Percentiles rank a stretch among this genome's conserved stretches.
Evolutionary conservation across 2,797 vertebrate species (phyloP).

Genomic region (Luscinia megarhynchos): DNA sequence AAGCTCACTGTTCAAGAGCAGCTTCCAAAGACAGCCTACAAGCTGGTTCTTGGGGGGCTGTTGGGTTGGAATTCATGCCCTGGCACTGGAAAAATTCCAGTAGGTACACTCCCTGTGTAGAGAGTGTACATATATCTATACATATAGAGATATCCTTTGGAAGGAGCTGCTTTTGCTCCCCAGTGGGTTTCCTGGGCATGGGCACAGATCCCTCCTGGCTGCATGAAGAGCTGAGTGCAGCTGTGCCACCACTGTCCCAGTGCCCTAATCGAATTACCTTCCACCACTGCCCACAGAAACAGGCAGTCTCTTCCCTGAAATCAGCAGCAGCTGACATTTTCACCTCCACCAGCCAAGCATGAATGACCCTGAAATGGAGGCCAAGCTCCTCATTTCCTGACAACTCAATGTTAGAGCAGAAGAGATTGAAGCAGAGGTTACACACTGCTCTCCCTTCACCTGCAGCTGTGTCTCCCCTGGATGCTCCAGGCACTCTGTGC

Average conservation of each 20-base stretch:
- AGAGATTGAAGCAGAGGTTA: not conserved
- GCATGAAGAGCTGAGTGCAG: not conserved
- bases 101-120: not conserved
- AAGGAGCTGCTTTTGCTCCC: not conserved
- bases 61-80: not conserved
- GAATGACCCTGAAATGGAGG: not conserved
- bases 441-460: not conserved
- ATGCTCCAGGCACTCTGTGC: fast-evolving
- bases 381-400: not conserved
- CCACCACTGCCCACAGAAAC: not conserved
- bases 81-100: not conserved
- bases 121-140: not conserved
- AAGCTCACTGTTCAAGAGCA: not conserved
- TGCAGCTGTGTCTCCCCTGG: not conserved
- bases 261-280: not conserved
- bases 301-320: not conserved
- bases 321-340: not conserved
- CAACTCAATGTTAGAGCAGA: not conserved
- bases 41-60: not conserved
- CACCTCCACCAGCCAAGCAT: not conserved
- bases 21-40: not conserved
- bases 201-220: not conserved
- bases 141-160: not conserved
- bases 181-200: not conserved
- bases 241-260: not conserved